Base-by-base conservation (phyloP, 2,888 invertebrate species). In the Plagodis pulveraria region DNA sequence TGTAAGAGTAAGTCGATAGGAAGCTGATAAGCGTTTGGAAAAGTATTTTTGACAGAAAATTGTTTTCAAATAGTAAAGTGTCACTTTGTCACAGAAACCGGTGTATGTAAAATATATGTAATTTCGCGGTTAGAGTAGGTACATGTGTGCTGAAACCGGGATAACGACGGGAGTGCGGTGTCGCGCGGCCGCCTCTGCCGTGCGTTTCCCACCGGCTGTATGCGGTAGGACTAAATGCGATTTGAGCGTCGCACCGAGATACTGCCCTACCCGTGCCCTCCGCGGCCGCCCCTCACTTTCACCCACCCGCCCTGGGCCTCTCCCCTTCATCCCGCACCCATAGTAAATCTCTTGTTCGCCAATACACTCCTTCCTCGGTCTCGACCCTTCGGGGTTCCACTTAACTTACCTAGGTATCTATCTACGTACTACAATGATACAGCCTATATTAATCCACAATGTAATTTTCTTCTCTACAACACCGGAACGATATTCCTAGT, bases 171-270 rank as follows among this genome's bases (percentile, higher is more conserved):
- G 40, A 32, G 36, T 7, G 32, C 50, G 48, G 38, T 33, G 59
- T 8, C 63, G 66, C 62, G 50, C 56, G 49, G 50, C 63, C 63
- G 71, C 71, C 76, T 53, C 68, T 72, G 67, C 73, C 75, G 80
- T 82, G 83, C 87, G 87, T 81, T 78, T 77, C 81, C 69, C 76
- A 65, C 78, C 80, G 84, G 75, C 75, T 72, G 77, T 22, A 12
- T 11, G 42, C 42, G 11, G 47, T 76, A 80, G 78, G 76, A 85
- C 86, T 87, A 80, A 87, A 82, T 81, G 86, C 78, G 86, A 87
- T 89, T 87, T 84, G 76, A 84, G 84, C 62, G 67, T 73, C 69
- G 74, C 73, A 68, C 71, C 78, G 81, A 80, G 82, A 80, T 77
- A 72, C 78, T 76, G 76, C 79, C 83, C 79, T 79, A 22, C 22